These are phyloP conservation scores for Pseudorhiza aurosa DNA, from an alignment of 30 jellyfish, hydroid and myxozoan genomes.

Conservation along the genomic window DNA sequence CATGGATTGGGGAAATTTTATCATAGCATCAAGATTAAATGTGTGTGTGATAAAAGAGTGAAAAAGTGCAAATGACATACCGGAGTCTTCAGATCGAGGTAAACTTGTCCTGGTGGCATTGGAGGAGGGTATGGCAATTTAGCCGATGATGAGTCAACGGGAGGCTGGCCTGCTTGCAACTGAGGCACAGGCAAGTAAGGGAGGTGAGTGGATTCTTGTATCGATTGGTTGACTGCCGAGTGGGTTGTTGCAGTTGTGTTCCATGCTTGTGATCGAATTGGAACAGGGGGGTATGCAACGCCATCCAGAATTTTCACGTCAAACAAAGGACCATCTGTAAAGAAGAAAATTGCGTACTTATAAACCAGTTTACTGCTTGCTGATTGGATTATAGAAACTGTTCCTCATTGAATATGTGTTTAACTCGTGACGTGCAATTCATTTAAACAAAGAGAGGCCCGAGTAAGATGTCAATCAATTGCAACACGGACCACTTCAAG, in stretches of 20 bases:
- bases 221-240: not conserved
- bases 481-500: too few species aligned
- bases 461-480: too few species aligned
- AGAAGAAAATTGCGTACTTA: too few species aligned
- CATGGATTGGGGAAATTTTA: too few species aligned
- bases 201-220: slow-evolving; percentile 22
- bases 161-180: slow-evolving; percentile 4
- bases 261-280: slow-evolving; percentile 61
- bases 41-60: too few species aligned
- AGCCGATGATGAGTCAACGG: not conserved
- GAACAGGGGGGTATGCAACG: slow-evolving; percentile 46
- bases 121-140: slow-evolving; percentile 75
- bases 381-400: too few species aligned
- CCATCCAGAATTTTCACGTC: slow-evolving; percentile 50
- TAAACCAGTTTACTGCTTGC: too few species aligned
- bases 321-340: slow-evolving; percentile 88
- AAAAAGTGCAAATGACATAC: slow-evolving; percentile 15
- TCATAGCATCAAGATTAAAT: too few species aligned
- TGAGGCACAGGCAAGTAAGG: slow-evolving; percentile 47
- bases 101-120: slow-evolving; percentile 39
- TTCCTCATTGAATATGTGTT: too few species aligned
- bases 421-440: too few species aligned
- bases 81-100: slow-evolving; percentile 33
- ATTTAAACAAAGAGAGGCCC: too few species aligned
- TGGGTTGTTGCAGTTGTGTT: slow-evolving; percentile 40